A percentile compares a stretch with the other conserved stretches of the same genome.
Evolutionary conservation across 2,797 vertebrate species (phyloP).

Genomic region (Anabacerthia variegaticeps): DNA sequence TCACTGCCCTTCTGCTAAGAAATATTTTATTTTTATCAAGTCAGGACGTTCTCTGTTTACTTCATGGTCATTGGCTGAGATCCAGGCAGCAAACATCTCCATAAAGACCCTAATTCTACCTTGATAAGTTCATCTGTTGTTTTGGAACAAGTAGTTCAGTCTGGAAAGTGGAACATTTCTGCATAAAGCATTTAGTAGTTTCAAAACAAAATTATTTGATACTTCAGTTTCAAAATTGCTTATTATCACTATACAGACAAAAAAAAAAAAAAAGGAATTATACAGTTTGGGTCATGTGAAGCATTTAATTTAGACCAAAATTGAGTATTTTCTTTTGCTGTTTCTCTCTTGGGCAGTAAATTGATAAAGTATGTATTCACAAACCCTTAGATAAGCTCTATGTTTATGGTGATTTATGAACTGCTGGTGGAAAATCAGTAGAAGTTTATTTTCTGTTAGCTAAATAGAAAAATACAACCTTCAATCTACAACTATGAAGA

Average conservation of each 20-base stretch:
- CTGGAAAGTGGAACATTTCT: neutral
- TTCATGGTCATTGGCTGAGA: neutral
- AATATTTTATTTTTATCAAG: neutral
- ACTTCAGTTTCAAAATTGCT: neutral
- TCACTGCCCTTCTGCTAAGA: neutral
- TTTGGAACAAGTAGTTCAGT: neutral
- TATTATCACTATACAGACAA: neutral
- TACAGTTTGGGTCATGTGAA: neutral
- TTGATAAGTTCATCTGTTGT: neutral
- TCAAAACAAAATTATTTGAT: neutral
- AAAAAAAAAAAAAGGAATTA: neutral
- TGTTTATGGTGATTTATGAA: conserved; percentile 13
- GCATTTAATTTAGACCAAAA: neutral
- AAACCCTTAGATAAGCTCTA: neutral
- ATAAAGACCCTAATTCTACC: neutral
- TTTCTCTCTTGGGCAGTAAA: neutral
- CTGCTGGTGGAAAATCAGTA: neutral
- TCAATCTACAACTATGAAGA: neutral
- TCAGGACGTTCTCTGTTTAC: neutral
- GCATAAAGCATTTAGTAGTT: neutral
- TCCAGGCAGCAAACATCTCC: neutral
- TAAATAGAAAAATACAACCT: conserved; percentile 18
- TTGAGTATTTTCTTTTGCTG: neutral
- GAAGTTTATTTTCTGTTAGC: conserved; percentile 10
- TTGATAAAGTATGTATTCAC: neutral